phyloP scores from a whole-genome alignment of 2,797 vertebrate genomes.

The Catharus ustulatus region DNA sequence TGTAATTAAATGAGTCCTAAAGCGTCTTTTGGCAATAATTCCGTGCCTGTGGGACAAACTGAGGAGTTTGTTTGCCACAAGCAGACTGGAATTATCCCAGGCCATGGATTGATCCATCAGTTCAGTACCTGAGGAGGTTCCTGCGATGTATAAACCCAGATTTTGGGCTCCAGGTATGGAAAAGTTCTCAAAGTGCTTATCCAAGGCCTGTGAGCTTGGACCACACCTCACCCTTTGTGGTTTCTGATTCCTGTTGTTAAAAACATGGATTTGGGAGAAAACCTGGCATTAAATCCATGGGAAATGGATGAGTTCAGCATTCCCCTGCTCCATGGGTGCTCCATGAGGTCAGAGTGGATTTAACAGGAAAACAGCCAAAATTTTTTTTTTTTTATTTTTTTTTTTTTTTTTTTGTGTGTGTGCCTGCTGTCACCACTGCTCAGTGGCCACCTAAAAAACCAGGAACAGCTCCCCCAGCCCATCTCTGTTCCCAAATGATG shows the following conservation, averaged over 20 bases:
- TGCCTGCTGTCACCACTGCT: not conserved
- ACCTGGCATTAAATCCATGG: rapidly evolving
- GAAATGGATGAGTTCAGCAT: not conserved
- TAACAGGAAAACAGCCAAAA: not conserved
- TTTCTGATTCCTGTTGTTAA: not conserved
- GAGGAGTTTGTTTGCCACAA: not conserved
- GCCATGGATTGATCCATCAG: rapidly evolving
- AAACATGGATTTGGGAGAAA: not conserved
- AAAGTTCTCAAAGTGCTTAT: not conserved
- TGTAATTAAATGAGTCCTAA: not conserved
- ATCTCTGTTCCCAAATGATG: not conserved
- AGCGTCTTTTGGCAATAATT: rapidly evolving
- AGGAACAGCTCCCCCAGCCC: not conserved
- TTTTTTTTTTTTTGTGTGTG: too few relatives aligned
- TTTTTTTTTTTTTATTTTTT: not conserved
- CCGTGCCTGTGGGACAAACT: rapidly evolving
- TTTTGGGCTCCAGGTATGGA: not conserved
- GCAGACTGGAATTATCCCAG: not conserved
- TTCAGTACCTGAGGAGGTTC: too few relatives aligned
- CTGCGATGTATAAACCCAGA: rapidly evolving
- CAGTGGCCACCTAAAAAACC: not conserved
- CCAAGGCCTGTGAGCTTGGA: not conserved
- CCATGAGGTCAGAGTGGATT: not conserved
- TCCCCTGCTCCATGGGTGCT: not conserved
- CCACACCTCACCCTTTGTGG: rapidly evolving